Evolutionary conservation across 2,888 invertebrate species (phyloP), one percentile per base, ranked within the genome.

Genomic region (Leptopilina drosophilae): DNA sequence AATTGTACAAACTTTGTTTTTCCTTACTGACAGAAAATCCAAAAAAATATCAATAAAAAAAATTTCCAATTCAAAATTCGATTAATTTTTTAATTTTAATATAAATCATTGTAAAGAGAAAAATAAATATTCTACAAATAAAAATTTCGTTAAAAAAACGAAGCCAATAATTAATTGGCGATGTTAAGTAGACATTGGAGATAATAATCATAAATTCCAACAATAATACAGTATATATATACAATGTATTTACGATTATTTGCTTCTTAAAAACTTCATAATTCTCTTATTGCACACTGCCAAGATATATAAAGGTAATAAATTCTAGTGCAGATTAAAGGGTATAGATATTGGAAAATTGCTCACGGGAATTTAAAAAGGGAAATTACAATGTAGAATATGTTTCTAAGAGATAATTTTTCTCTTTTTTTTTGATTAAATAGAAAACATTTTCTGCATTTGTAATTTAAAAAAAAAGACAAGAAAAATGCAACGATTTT

Each of bases 311-410:
- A 11, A 46, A 67, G 66, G 46, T 46, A 69, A 69, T 69, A 69
- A 53, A 69, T 69, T 69, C 67, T 49, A 7, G 53, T 49, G 46
- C 14, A 26, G 49, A 69, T 46, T 15, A 67, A 67, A 67, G 20
- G 20, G 20, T 46, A 46, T 15, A 46, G n/a, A 33, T 33, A 69
- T 53, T 53, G 14, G 49, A 53, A 67, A 67, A 67, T 67, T 49
- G 33, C 33, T 26, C 33, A 64, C 9, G 26, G 20, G 20, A 20
- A 20, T 46, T 20, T 20, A 49, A 67, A 49, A 66, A 66, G 6
- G 49, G 15, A 9, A 64, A 69, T 82, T 81, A 78, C n/a, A 59
- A 15, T n/a, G 59, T 33, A 33, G 33, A 33, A 33, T 33, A 20
- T 59, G n/a, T 59, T 6, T n/a, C 15, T n/a, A n/a, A 59, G 6